Base-by-base conservation (phyloP, 1,140 invertebrate species). In the Atta colombica region DNA sequence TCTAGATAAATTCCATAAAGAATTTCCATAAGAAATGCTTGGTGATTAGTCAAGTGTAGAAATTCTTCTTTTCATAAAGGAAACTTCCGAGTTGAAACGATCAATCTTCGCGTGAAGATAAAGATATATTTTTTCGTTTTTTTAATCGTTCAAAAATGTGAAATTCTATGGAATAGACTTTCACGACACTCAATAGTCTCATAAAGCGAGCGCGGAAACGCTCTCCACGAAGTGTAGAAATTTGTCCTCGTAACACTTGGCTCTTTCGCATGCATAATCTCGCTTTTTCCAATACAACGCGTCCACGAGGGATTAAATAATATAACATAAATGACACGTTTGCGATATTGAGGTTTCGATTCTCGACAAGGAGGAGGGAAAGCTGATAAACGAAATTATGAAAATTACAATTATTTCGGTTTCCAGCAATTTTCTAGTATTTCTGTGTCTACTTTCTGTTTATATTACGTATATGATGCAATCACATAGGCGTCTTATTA, bases 241-340 rank as follows among this genome's bases (percentile, higher is more conserved):
- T 85, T 78, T 63, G 74, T 77, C 74, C 74, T 85, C 82, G 82
- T 85, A 77, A 78, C 71, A 78, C 63, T 77, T 77, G 39, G 58
- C 72, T 53, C 31, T 18, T 35, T 77, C n/a, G 74, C 45, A 45
- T 53, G 18, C 45, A 65, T 74, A 82, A 82, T 74, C 53, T 12
- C 28, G 35, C 53, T 31, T 71, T 53, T 81, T 71, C 66, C 31
- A 71, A n/a, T 45, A 16, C 31, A 35, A 25, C 53, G 35, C 66
- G 49, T 81, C 77, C 49, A 35, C 58, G 8, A 51, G 49, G n/a
- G 18, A 69, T 71, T 81, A 80, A 69, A 80, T 81, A 71, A 81
- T 82, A 49, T 16, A 21, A 71, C 35, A 21, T 72, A 72, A 49
- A 60, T 28, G 35, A 61, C 25, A 82, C 35, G 66, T 60, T 82